These are phyloP conservation scores for Microplitis mediator DNA, from an alignment of 1,140 invertebrate species.

Conservation along the genomic window DNA sequence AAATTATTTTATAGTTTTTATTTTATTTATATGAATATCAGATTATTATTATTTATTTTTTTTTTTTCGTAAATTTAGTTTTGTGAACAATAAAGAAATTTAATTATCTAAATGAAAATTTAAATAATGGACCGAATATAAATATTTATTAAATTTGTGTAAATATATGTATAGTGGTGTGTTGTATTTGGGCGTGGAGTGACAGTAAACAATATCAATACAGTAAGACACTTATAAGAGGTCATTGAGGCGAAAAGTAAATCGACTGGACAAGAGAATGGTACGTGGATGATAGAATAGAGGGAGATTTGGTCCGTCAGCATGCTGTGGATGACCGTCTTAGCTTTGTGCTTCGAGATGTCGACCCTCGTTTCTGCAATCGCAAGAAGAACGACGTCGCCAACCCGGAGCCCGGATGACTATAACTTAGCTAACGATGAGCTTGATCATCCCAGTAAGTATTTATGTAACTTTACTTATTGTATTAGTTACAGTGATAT, in stretches of 20 bases:
- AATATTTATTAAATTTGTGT: not conserved
- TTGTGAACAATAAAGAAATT: too few species aligned
- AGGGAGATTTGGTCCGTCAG: slow-evolving; percentile 38
- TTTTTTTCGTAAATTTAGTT: too few species aligned
- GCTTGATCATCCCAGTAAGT: slow-evolving; percentile 52
- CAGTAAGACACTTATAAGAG: slow-evolving; percentile 20
- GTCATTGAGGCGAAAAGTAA: slow-evolving; percentile 15
- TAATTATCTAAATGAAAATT: too few species aligned
- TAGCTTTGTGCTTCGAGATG: slow-evolving; percentile 52
- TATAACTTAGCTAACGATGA: slow-evolving; percentile 50
- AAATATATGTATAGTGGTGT: not conserved
- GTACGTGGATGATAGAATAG: slow-evolving; percentile 39
- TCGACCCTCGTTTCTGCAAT: slow-evolving; percentile 53
- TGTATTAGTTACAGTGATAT: too few species aligned
- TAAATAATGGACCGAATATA: too few species aligned
- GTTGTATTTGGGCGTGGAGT: not conserved
- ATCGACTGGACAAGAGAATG: slow-evolving; percentile 34
- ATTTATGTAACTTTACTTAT: not conserved
- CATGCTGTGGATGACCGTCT: slow-evolving; percentile 51
- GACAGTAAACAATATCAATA: not conserved
- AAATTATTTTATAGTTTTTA: not conserved
- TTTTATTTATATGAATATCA: not conserved
- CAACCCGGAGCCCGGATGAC: slow-evolving; percentile 28
- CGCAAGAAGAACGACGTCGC: slow-evolving; percentile 37
- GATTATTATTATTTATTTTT: not conserved